Evolutionary conservation across 2,113 vertebrate genomes (phyloP).

Genomic region (Riparia riparia): DNA sequence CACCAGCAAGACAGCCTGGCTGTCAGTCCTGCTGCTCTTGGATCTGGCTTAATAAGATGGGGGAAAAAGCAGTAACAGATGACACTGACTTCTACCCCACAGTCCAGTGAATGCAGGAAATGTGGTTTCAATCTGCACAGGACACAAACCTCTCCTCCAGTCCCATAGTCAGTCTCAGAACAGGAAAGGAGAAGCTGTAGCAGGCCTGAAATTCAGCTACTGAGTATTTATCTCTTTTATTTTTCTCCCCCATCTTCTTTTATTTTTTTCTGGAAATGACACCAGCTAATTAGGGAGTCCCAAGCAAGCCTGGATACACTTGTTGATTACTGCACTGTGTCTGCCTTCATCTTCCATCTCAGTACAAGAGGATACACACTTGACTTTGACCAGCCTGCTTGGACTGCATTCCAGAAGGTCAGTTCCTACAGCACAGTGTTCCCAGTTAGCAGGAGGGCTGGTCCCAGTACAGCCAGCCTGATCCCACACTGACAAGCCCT

Average conservation of each 20-base stretch:
- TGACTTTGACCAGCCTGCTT: background rate
- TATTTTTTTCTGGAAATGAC: background rate
- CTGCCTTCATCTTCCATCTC: slow-evolving; percentile 56
- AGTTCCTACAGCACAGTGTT: background rate
- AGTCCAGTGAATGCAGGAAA: background rate
- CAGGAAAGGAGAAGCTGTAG: background rate
- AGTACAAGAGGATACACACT: background rate
- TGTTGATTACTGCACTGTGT: slow-evolving; percentile 31
- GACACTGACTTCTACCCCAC: background rate
- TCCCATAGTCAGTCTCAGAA: background rate
- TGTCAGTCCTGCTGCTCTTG: background rate
- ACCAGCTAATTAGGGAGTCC: slow-evolving; percentile 1
- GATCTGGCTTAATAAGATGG: background rate
- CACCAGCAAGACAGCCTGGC: background rate
- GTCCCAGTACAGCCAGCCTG: background rate
- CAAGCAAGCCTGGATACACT: slow-evolving; percentile 22
- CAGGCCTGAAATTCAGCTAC: background rate
- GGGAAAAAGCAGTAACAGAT: background rate
- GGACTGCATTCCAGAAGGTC: slow-evolving; percentile 52
- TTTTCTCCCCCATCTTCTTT: background rate
- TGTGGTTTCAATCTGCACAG: background rate
- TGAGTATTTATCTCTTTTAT: background rate
- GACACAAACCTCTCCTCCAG: background rate
- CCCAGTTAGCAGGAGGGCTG: background rate
- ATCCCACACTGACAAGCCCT: background rate